These are phyloP conservation scores for Myocastor coypus DNA, from an alignment of 2,113 vertebrate species.

Conservation along the genomic window DNA sequence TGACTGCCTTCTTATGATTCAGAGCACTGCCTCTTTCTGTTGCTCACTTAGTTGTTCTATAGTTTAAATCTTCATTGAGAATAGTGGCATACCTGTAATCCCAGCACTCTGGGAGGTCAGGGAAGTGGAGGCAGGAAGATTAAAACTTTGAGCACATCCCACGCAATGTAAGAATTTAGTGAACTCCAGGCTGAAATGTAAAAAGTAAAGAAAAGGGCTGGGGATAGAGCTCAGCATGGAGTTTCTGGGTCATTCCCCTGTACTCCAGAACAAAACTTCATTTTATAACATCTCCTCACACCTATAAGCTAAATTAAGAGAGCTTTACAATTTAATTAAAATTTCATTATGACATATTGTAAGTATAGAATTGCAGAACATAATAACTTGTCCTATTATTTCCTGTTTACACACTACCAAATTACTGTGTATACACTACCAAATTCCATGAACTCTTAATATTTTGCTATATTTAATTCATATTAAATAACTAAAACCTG, in stretches of 20 bases:
- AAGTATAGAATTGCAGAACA: background rate
- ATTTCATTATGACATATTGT: background rate
- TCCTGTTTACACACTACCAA: too few species aligned
- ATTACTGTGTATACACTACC: background rate
- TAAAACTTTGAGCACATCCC: background rate
- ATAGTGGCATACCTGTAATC: too few species aligned
- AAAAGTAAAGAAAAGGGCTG: background rate
- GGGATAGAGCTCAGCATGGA: background rate
- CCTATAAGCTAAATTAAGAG: background rate
- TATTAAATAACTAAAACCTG: background rate
- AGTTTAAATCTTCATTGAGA: background rate
- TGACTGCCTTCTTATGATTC: background rate
- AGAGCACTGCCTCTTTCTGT: background rate
- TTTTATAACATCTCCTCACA: background rate
- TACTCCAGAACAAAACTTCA: background rate
- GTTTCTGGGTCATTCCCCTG: background rate
- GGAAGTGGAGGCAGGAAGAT: background rate
- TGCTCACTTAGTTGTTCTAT: background rate
- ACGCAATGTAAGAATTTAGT: background rate
- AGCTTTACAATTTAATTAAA: background rate
- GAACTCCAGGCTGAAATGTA: background rate
- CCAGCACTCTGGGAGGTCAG: too few species aligned
- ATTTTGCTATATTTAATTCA: background rate
- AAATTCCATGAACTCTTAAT: background rate
- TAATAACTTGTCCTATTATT: background rate